Base-by-base conservation (phyloP, 1,140 invertebrate genomes). In the Zaprionus ghesquierei region DNA sequence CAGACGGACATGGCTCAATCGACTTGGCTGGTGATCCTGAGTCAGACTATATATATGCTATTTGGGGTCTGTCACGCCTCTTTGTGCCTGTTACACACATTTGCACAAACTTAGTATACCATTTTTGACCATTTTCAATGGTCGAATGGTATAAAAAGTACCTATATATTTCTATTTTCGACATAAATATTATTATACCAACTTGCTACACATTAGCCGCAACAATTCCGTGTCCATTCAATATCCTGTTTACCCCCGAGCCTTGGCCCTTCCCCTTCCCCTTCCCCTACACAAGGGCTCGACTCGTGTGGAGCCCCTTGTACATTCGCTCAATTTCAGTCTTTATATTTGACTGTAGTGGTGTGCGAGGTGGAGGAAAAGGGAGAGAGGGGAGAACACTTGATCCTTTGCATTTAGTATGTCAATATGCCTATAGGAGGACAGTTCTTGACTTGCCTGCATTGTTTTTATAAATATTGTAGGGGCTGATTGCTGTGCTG, bases 391-490 rank as follows among this genome's bases (percentile, higher is more conserved):
- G 6, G 5, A 58, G 46, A 65, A 33, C 71, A 79, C 82, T 86
- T 86, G 82, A 86, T 86, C 64, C 82, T 69, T 65, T 86, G 81
- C 68, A 71, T 81, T 81, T 68, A 87, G 81, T 86, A 60, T 87
- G 82, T 87, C 81, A 87, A 86, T 86, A 87, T 63, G 77, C 51
- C 75, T 71, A 79, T 73, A 61, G 29, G 60, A 70, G 66, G 60
- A 53, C 56, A 61, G 54, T 69, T 58, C 76, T 78, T 78, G 82
- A 64, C 75, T 81, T 69, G 79, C 82, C 69, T 87, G 82, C 71
- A 86, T 86, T 86, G 81, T 86, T 86, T 78, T 82, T 75, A 72
- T 71, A 63, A 71, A 81, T 81, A 65, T 70, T 74, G 50, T 49
- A 69, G 35, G 44, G 13, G 6, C 10, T 22, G 29, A 5, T 62